Percentiles rank a stretch among this genome's conserved stretches.
These are phyloP conservation scores for Cryptocheilus praepositus DNA, from an alignment of 2,888 invertebrate species.

Conservation along the genomic window DNA sequence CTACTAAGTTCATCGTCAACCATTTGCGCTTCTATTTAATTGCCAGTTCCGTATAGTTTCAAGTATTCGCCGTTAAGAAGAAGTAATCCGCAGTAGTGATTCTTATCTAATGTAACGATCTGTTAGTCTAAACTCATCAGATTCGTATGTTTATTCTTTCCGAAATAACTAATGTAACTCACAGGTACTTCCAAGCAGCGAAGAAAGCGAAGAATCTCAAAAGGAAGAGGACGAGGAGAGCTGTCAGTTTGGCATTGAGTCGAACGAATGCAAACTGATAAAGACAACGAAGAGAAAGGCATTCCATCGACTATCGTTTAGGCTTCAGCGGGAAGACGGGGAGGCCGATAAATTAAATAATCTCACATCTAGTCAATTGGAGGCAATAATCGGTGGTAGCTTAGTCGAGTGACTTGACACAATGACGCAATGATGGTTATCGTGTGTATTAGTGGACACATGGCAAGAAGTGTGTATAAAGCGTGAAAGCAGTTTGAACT, in stretches of 20 bases:
- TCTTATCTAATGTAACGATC: too few species aligned
- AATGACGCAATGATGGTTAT: too few species aligned
- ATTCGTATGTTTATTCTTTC: background rate
- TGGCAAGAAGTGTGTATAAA: background rate
- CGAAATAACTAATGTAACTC: conserved; percentile 51
- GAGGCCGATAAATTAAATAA: conserved; percentile 48
- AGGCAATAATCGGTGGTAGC: conserved; percentile 62
- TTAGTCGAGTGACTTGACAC: conserved; percentile 32
- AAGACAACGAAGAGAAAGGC: conserved; percentile 40
- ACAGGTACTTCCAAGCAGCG: conserved; percentile 67
- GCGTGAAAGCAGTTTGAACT: too few species aligned
- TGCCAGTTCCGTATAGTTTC: too few species aligned
- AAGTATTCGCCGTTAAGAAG: too few species aligned
- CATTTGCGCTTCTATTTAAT: too few species aligned
- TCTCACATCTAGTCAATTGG: conserved; percentile 64
- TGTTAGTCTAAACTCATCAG: too few species aligned
- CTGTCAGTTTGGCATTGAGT: conserved; percentile 26
- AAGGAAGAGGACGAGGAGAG: conserved; percentile 56
- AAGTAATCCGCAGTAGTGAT: too few species aligned
- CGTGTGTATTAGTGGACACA: conserved; percentile 3
- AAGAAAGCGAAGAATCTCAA: conserved; percentile 67
- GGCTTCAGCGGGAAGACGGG: conserved; percentile 42
- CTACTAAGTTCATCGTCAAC: too few species aligned
- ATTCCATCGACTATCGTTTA: conserved; percentile 47
- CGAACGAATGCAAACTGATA: conserved; percentile 33